A percentile compares a stretch with the other conserved stretches of the same genome.
Evolutionary conservation across 2,888 invertebrate species (phyloP).

Genomic region (Tinea pellionella): DNA sequence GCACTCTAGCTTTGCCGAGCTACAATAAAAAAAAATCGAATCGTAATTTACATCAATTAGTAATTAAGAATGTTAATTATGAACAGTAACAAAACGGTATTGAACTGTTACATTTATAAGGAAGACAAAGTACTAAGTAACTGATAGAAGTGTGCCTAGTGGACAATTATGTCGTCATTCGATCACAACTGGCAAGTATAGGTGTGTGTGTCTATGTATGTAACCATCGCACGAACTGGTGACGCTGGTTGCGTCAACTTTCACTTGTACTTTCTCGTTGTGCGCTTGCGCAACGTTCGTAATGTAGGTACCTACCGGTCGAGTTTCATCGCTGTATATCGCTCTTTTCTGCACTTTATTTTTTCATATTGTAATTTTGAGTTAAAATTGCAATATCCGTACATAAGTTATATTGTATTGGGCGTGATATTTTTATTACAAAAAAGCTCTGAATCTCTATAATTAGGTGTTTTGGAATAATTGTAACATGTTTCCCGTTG

Average conservation of each 20-base stretch:
- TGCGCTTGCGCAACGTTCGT: constrained; percentile 56
- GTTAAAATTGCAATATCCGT: too few species aligned
- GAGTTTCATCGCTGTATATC: background rate
- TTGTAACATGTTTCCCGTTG: too few species aligned
- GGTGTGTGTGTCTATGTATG: background rate
- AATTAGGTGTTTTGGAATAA: too few species aligned
- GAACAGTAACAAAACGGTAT: background rate
- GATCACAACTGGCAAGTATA: background rate
- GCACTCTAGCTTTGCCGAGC: too few species aligned
- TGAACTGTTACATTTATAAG: background rate
- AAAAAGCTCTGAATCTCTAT: too few species aligned
- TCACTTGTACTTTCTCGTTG: constrained; percentile 66
- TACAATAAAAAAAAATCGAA: too few species aligned
- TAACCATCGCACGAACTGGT: constrained; percentile 20
- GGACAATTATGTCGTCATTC: background rate
- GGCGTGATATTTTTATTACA: too few species aligned
- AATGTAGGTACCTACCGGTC: background rate
- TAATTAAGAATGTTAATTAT: background rate
- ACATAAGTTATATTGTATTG: too few species aligned
- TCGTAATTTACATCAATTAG: too few species aligned
- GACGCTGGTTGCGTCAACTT: constrained; percentile 67
- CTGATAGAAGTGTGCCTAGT: background rate
- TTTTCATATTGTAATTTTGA: too few species aligned
- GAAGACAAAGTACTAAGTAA: background rate
- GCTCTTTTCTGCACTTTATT: background rate